phyloP scores from a whole-genome alignment of 35 echinoderm and acorn worm species.

The Acanthaster planci region DNA sequence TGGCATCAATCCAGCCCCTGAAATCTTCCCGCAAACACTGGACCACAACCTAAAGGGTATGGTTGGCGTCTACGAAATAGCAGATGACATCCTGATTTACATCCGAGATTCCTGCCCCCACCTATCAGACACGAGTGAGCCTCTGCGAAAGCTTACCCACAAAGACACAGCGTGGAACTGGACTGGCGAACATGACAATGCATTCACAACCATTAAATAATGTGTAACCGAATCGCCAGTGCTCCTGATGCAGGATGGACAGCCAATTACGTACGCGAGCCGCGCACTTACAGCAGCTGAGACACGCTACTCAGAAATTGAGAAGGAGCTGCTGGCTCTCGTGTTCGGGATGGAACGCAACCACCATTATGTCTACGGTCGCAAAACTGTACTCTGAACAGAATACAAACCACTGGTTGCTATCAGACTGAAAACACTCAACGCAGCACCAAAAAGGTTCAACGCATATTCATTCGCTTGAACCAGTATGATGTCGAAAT shows the following conservation, averaged over 20 bases:
- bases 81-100: constrained; percentile 58
- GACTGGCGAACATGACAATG: constrained; percentile 36
- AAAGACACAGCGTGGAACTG: constrained; percentile 54
- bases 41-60: constrained; percentile 32
- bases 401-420: constrained; percentile 58
- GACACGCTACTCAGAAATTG: constrained; percentile 41
- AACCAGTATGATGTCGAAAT: constrained; percentile 61
- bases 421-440: constrained; percentile 35
- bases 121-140: too few species aligned
- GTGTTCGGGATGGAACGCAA: constrained; percentile 26
- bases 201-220: constrained; percentile 49
- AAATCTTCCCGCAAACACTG: constrained; percentile 62
- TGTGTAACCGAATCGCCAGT: constrained; percentile 44
- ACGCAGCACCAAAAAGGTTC: constrained; percentile 46
- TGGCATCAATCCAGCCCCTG: constrained; percentile 42
- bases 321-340: constrained; percentile 63
- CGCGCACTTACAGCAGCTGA: constrained; percentile 37
- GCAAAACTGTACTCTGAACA: constrained; percentile 13
- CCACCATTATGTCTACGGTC: constrained; percentile 50
- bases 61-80: constrained; percentile 1
- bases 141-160: constrained; percentile 57
- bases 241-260: too few species aligned
- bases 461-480: too few species aligned
- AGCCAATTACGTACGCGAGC: constrained; percentile 44
- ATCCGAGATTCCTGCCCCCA: too few species aligned